phyloP scores from a whole-genome alignment of 2,797 vertebrate species.

The Mormyrops attenuatus region DNA sequence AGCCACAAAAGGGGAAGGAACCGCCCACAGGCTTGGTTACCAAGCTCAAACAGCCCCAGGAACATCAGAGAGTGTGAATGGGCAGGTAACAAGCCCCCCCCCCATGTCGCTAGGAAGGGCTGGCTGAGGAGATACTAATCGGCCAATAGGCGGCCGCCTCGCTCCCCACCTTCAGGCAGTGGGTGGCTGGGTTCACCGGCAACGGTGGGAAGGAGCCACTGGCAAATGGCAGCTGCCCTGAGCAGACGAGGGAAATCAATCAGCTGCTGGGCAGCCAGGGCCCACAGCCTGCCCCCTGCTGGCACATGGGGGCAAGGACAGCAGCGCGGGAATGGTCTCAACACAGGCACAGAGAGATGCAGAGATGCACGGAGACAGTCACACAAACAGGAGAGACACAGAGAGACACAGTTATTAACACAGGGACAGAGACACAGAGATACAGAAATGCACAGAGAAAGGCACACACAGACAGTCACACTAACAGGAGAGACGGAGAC shows the following conservation, averaged over 20 bases:
- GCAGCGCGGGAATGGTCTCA: not conserved
- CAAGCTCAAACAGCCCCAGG: not conserved
- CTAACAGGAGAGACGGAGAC: conserved; percentile 12
- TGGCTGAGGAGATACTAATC: conserved; percentile 52
- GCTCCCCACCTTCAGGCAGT: conserved; percentile 47
- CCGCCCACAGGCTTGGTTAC: not conserved
- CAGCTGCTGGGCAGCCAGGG: conserved; percentile 23
- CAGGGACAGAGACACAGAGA: conserved; percentile 10
- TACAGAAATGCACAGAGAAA: not conserved
- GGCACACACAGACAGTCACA: not conserved
- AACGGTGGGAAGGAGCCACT: not conserved
- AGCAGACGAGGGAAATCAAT: conserved; percentile 33
- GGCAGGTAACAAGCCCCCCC: conserved; percentile 37
- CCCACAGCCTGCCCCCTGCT: not conserved
- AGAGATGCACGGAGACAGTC: not conserved
- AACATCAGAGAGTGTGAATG: conserved; percentile 28
- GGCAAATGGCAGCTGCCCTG: conserved; percentile 22
- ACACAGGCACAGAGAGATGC: conserved; percentile 23
- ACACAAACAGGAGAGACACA: conserved; percentile 15
- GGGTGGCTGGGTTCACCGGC: conserved; percentile 35
- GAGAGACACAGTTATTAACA: conserved; percentile 13
- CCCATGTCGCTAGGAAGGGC: conserved; percentile 49
- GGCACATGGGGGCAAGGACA: too few relatives aligned
- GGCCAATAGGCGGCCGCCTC: conserved; percentile 57
- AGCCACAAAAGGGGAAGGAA: not conserved